Percentiles rank a stretch among this genome's conserved stretches.
Evolutionary conservation across 2,797 vertebrate species (phyloP).

Genomic region (Cephalopachus bancanus): DNA sequence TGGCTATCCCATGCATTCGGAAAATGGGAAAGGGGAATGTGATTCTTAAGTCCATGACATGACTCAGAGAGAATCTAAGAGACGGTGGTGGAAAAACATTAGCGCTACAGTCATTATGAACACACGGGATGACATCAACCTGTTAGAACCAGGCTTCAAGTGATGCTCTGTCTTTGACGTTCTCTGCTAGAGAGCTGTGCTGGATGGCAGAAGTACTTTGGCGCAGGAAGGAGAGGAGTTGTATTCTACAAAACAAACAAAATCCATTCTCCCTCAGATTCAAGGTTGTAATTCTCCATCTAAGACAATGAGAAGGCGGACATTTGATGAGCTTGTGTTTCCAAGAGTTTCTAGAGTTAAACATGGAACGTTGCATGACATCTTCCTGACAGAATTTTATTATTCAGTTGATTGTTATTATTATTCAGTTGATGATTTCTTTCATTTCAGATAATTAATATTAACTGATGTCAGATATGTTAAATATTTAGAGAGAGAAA

Average conservation of each 20-base stretch:
- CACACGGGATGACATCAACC: neutral
- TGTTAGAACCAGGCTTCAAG: neutral
- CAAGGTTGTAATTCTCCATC: neutral
- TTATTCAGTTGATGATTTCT: neutral
- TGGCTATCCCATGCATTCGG: fast-evolving
- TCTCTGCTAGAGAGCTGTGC: neutral
- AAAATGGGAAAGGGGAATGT: neutral
- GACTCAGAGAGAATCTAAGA: neutral
- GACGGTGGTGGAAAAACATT: neutral
- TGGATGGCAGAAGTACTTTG: neutral
- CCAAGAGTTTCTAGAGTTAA: constrained; percentile 15
- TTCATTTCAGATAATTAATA: neutral
- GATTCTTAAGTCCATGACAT: neutral
- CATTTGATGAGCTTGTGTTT: neutral
- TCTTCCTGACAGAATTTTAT: neutral
- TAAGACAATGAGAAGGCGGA: neutral
- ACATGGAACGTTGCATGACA: neutral
- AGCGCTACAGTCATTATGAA: neutral
- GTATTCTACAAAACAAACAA: neutral
- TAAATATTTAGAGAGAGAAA: constrained; percentile 15
- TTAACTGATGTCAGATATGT: neutral
- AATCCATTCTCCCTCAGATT: neutral
- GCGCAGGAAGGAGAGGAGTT: neutral
- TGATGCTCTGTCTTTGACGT: neutral
- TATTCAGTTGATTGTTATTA: neutral